Percentiles rank a stretch among this genome's conserved stretches.
These are phyloP conservation scores for Pteruthius melanotis DNA, from an alignment of 2,113 vertebrate species.

Conservation along the genomic window DNA sequence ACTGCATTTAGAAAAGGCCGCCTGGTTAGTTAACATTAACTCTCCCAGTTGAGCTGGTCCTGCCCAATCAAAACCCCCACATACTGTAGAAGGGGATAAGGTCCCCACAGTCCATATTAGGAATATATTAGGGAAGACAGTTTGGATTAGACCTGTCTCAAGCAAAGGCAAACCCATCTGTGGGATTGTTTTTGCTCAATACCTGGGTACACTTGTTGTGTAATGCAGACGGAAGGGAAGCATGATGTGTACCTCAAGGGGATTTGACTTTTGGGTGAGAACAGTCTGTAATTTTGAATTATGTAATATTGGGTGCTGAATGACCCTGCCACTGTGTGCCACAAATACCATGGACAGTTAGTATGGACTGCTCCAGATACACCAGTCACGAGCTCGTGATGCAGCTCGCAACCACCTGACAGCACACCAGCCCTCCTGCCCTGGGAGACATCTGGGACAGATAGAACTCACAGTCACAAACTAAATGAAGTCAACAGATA, in stretches of 20 bases:
- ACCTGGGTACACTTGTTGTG: not conserved
- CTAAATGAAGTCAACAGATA: accelerated
- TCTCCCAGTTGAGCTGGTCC: not conserved
- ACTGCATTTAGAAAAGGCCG: not conserved
- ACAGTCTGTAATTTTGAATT: not conserved
- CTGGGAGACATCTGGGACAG: not conserved
- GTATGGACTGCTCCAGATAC: not conserved
- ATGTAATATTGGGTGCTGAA: too few relatives aligned
- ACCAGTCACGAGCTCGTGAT: accelerated
- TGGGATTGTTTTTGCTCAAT: not conserved
- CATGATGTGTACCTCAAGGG: not conserved
- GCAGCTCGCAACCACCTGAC: too few relatives aligned
- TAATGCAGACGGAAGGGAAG: not conserved
- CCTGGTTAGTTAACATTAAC: not conserved
- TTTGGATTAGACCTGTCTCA: not conserved
- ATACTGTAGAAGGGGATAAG: not conserved
- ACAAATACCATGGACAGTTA: not conserved
- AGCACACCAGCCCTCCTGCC: not conserved
- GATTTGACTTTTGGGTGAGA: not conserved
- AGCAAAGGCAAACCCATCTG: not conserved
- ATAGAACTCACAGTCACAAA: not conserved
- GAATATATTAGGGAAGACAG: not conserved
- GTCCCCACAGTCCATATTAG: accelerated
- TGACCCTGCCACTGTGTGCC: not conserved
- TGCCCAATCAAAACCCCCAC: not conserved